Evolutionary conservation across 2,888 invertebrate species (phyloP), one percentile per base, ranked within the genome.

Genomic region (Epirrhoe alternata): DNA sequence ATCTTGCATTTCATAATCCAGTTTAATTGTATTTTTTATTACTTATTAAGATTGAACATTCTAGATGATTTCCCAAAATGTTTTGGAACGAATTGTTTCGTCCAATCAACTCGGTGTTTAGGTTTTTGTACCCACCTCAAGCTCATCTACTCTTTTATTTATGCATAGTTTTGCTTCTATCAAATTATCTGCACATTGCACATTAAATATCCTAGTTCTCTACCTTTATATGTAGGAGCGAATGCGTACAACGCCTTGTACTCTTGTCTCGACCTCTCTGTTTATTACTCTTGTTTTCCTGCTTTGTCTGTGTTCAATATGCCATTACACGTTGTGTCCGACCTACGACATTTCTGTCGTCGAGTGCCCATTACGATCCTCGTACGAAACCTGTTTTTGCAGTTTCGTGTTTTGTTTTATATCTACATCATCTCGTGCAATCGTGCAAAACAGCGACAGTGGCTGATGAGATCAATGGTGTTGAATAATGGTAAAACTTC

Each of bases 251-350:
- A 70, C 68, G 76, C 74, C 77, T 77, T 75, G 71, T 74, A 49
- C 49, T 64, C 47, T 57, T 38, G 74, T 73, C 71, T 76, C 76
- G 75, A 78, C 76, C 76, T 77, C 76, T 77, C 71, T 72, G 76
- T 80, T 78, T 77, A 78, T 79, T 77, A 77, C 78, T 69, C 66
- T 69, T 75, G 74, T 80, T 80, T 78, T 79, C 76, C 78, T 79
- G 72, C 74, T 76, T 68, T 57, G 73, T 74, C 73, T 79, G 75
- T 71, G 71, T 75, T 73, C 69, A 71, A 75, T 75, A 73, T 77
- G 67, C 76, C 67, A 71, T 78, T 77, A 72, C 69, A 65, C 61
- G 66, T 64, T 66, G 72, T 73, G 65, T 71, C 69, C 74, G 73
- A 73, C 69, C 73, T 74, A 74, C 74, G 68, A 76, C 72, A 73